A percentile compares a stretch with the other conserved stretches of the same genome.
Evolutionary conservation across 2,113 vertebrate species (phyloP).

Genomic region (Tragelaphus scriptus): DNA sequence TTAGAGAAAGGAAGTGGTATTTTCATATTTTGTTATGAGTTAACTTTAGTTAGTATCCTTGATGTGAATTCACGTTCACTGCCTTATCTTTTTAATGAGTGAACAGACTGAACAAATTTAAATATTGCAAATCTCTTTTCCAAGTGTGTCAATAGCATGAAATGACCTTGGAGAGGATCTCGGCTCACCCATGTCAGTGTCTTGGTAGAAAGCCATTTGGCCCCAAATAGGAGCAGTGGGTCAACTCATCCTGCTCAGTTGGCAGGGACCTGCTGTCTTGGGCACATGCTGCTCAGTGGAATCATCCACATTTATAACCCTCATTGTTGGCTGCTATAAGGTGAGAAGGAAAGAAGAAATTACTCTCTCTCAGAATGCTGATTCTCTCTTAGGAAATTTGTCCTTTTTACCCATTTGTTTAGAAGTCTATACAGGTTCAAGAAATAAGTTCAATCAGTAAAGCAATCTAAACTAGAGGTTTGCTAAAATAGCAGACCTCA

Average conservation of each 20-base stretch:
- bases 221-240: not conserved
- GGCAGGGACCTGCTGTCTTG: not conserved
- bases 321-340: not conserved
- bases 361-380: not conserved
- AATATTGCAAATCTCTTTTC: slow-evolving; percentile 16
- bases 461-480: not conserved
- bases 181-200: not conserved
- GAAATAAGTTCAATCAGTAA: not conserved
- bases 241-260: not conserved
- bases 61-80: not conserved
- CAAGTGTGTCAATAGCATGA: slow-evolving; percentile 7
- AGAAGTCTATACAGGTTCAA: not conserved
- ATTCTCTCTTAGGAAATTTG: not conserved
- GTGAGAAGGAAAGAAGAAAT: not conserved
- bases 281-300: not conserved
- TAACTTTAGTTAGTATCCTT: not conserved
- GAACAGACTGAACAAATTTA: not conserved
- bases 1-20: not conserved
- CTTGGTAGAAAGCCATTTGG: slow-evolving; percentile 45
- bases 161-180: slow-evolving; percentile 32
- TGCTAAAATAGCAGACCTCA: not conserved
- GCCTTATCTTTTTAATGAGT: not conserved
- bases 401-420: slow-evolving; percentile 15
- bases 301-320: not conserved
- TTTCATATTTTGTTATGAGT: not conserved